Evolutionary conservation across 2,797 vertebrate species (phyloP), one percentile per base, ranked within the genome.

Genomic region (Taeniopygia guttata): DNA sequence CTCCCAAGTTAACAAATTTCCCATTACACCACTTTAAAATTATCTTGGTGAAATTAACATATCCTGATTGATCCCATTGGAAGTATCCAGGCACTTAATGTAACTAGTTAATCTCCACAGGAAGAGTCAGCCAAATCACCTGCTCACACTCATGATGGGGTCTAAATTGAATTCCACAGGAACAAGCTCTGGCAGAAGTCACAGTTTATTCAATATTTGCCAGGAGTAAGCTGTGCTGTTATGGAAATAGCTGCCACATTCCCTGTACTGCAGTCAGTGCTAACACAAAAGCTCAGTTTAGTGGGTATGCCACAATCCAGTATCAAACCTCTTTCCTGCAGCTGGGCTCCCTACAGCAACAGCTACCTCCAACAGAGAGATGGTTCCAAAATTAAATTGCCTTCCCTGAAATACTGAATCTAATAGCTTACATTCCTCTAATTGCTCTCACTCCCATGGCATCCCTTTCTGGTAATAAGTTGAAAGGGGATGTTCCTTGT

Each of bases 41-140:
- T 89, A 94, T 96, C 94, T 94, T 91, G 86, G 66, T 0, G 3
- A 94, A 96, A 97, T 97, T 97, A 97, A 87, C 93, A 86, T 94
- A 89, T 48, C 81, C 93, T 94, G 92, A 97, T 87, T 95, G 93
- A 97, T 97, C 96, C 94, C 95, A 85, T 51, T 96, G 96, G 95
- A 95, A 92, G 73, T 90, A 94, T 93, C 86, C 84, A 93, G 45
- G 49, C 92, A 79, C 75, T 95, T 87, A 95, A 91, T 74, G 73
- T 78, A 93, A 93, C 95, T 87, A 90, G 94, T 94, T 90, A 93
- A 54, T 84, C 92, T 91, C 93, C 84, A 54, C 82, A 89, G 95
- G 95, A 95, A 92, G 27, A 94, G 46, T 64, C 87, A 96, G 87
- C 60, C 91, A 95, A 95, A 96, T 96, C 90, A 96, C 83, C 90